Base-by-base conservation (phyloP, 2,113 vertebrate genomes). In the Psittacula cyanocephala region DNA sequence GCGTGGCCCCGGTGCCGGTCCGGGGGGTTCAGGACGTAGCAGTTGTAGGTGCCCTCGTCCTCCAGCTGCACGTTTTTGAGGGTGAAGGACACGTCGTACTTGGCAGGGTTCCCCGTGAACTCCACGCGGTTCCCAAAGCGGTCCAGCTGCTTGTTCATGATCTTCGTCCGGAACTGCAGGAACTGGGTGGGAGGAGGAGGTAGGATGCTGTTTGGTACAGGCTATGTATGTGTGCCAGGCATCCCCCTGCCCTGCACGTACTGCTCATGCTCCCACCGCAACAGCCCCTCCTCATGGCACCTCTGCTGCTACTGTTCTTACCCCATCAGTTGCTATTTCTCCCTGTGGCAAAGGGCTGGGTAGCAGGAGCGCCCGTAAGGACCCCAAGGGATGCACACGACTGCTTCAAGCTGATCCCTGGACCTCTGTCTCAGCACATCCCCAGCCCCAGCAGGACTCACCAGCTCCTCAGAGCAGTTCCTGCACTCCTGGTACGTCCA, bases 81-180 rank as follows among this genome's bases (percentile, higher is more conserved):
- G 3, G 98, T 99, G 97, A 99, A 98, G 5, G 99, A 99, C 81
- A 99, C 97, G 1, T 99, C 99, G 2, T 99, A 98, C 95, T 99
- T 99, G 59, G 98, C 98, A 88, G 99, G 98, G 97, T 99, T 99
- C 46, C 99, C 99, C 0, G 98, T 98, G 98, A 99, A 99, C 96
- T 96, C 97, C 80, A 99, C 99, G 0, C 99, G 98, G 12, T 99
- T 99, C 82, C 98, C 98, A 27, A 99, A 99, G 27, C 97, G 98
- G 2, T 98, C 98, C 17, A 98, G 95, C 70, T 97, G 98, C 93
- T 98, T 89, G 60, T 98, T 97, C 60, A 98, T 97, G 96, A 99
- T 98, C 97, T 98, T 99, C 80, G 95, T 98, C 71, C 98, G 99
- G 87, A 98, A 99, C 62, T 98, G 98, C 97, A 99, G 98, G 82